These are phyloP conservation scores for Rhincodon typus DNA, from an alignment of 2,797 vertebrate genomes.

Conservation along the genomic window DNA sequence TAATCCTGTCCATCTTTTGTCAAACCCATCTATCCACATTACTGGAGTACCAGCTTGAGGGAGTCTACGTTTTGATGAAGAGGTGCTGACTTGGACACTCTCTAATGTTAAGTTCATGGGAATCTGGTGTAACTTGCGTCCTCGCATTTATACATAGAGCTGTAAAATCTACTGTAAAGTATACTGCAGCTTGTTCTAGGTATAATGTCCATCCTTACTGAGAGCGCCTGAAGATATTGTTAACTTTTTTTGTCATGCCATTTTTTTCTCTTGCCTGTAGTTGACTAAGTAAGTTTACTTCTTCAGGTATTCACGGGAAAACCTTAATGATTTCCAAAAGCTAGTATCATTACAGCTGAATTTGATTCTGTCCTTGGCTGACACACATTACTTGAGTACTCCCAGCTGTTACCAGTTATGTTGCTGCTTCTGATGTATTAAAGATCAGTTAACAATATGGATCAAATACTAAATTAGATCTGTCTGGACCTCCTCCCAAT, in stretches of 20 bases:
- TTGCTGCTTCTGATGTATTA: neutral
- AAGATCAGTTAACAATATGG: neutral
- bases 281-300: neutral
- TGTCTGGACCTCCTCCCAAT: neutral
- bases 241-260: neutral
- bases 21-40: no score
- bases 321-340: neutral
- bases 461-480: neutral
- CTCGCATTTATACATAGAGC: neutral
- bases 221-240: neutral
- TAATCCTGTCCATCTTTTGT: no score
- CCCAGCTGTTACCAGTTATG: neutral
- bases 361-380: neutral
- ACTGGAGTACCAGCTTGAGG: no score
- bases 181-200: neutral
- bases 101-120: neutral
- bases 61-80: neutral
- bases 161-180: neutral
- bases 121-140: neutral
- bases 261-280: neutral
- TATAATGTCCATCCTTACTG: neutral
- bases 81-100: neutral
- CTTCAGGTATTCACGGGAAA: neutral
- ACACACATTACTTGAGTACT: neutral
- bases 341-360: neutral